Percentiles rank a stretch among this genome's conserved stretches.
These are phyloP conservation scores for Shargacucullia verbasci DNA, from an alignment of 2,888 invertebrate genomes.

Conservation along the genomic window DNA sequence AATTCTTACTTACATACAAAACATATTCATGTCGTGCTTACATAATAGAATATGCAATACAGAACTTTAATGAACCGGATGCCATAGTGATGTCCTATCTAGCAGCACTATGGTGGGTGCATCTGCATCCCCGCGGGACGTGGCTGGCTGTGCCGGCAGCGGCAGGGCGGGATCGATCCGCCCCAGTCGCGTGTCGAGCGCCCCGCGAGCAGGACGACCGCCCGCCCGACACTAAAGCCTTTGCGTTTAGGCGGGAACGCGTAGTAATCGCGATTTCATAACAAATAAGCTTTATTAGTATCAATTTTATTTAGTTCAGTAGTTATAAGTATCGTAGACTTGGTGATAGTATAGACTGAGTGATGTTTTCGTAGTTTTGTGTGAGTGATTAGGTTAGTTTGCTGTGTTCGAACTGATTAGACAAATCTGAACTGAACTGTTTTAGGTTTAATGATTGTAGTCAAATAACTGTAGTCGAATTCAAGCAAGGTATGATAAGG, in stretches of 20 bases:
- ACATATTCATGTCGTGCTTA: constrained; percentile 2
- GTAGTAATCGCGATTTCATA: constrained; percentile 36
- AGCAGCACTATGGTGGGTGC: constrained; percentile 61
- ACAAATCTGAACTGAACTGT: constrained; percentile 25
- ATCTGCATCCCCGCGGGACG: constrained; percentile 88
- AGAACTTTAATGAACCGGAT: constrained; percentile 12
- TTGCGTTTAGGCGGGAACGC: constrained; percentile 84
- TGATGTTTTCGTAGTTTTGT: constrained; percentile 37
- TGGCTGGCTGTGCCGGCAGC: constrained; percentile 63
- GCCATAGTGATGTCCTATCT: constrained; percentile 58
- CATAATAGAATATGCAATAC: constrained; percentile 11
- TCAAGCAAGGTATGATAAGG: constrained; percentile 23
- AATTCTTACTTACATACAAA: constrained; percentile 3
- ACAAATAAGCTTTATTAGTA: constrained; percentile 20
- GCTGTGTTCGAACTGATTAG: constrained; percentile 26
- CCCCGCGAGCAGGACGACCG: constrained; percentile 70
- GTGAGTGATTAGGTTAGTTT: constrained; percentile 46
- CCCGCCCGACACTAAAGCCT: constrained; percentile 75
- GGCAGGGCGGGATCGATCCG: constrained; percentile 81
- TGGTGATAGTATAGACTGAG: constrained; percentile 37
- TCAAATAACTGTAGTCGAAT: constrained; percentile 13
- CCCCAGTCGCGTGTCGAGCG: constrained; percentile 82
- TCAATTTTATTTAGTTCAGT: constrained; percentile 13
- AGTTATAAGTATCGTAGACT: constrained; percentile 16
- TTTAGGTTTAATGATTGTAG: constrained; percentile 17